Base-by-base conservation (phyloP, 2,113 vertebrate species). In the Gymnocephalus cernua region DNA sequence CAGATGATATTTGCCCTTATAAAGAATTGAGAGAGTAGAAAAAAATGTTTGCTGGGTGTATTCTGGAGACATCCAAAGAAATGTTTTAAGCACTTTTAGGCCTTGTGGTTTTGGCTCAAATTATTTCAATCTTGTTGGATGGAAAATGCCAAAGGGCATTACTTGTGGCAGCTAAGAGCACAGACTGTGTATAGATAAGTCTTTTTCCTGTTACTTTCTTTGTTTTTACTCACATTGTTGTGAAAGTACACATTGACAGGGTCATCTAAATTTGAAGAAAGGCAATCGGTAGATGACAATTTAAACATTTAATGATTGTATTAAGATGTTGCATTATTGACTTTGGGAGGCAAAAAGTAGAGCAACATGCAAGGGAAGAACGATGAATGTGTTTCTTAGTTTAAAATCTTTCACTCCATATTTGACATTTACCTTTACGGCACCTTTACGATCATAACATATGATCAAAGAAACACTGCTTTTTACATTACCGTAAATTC, bases 81-180 rank as follows among this genome's bases (percentile, higher is more conserved):
- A 89, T 94, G 92, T 92, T 94, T 92, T 88, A 94, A 94, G 95
- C 95, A 96, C 95, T 95, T 96, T 95, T 87, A 90, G 93, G 91
- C 89, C 92, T 94, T 80, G 89, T 91, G 85, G 90, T 91, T 94
- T 93, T 83, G 87, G 90, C 90, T 93, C 78, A 91, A 91, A 92
- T 91, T 86, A 84, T 91, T 91, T 90, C 76, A 90, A 88, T 87
- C 89, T 90, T 72, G 86, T 83, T 64, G 69, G 87, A 89, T 86
- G 87, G 79, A 87, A 90, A 90, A 92, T 91, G 91, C 89, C 89
- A 89, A 83, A 92, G 84, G 87, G 94, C 90, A 89, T 93, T 89
- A 90, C 81, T 90, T 86, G 86, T 93, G 93, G 93, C 93, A 94
- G 93, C 93, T 95, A 94, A 88, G 89, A 92, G 88, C 88, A 91